A percentile compares a stretch with the other conserved stretches of the same genome.
phyloP scores from a whole-genome alignment of 2,888 invertebrate species.

The Camponotus fellah region DNA sequence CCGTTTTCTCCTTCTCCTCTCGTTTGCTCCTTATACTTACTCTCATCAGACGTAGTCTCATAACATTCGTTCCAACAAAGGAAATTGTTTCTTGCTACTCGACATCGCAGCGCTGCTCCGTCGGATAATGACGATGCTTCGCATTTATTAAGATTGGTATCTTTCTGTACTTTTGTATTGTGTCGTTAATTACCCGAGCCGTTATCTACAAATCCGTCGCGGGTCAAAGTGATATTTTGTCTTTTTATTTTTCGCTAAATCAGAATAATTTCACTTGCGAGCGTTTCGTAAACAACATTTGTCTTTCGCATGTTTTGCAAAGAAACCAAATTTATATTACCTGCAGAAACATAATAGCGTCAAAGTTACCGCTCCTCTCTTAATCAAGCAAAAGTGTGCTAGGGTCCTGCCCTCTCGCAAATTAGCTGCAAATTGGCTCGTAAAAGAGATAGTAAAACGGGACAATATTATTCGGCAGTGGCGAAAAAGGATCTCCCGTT shows the following conservation, averaged over 20 bases:
- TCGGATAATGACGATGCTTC: constrained; percentile 22
- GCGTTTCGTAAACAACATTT: neutral
- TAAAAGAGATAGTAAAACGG: constrained; percentile 50
- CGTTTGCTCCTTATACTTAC: constrained; percentile 48
- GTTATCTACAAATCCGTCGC: neutral
- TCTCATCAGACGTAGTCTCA: constrained; percentile 53
- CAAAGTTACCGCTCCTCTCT: constrained; percentile 35
- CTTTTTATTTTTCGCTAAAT: neutral
- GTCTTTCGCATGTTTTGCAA: neutral
- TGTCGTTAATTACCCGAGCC: constrained; percentile 27
- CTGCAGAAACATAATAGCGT: constrained; percentile 21
- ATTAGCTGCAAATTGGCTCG: constrained; percentile 63
- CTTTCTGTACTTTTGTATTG: neutral
- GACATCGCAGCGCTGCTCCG: constrained; percentile 37
- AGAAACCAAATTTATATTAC: neutral
- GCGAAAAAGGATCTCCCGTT: constrained; percentile 34
- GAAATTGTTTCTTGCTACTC: constrained; percentile 68
- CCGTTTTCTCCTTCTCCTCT: constrained; percentile 58
- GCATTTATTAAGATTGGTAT: constrained; percentile 47
- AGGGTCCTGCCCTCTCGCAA: constrained; percentile 16
- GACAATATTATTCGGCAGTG: constrained; percentile 60
- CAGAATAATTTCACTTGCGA: neutral
- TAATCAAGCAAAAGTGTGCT: constrained; percentile 39
- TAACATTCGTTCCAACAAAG: constrained; percentile 47
- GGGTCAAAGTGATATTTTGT: neutral